Percentiles rank a stretch among this genome's conserved stretches.
These are phyloP conservation scores for Heliconius ismenius DNA, from an alignment of 2,888 invertebrate species.

Conservation along the genomic window DNA sequence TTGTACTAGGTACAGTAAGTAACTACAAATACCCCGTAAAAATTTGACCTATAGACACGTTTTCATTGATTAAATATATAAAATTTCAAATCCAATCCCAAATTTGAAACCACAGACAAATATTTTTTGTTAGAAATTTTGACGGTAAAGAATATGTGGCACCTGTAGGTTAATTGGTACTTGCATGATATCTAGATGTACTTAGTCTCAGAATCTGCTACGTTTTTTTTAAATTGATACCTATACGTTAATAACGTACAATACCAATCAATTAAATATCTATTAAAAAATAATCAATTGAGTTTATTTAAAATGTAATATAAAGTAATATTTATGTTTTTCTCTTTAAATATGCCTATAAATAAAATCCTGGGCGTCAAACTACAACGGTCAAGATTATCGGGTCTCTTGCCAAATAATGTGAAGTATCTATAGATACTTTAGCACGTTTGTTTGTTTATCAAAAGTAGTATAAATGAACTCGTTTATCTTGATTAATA, in stretches of 20 bases:
- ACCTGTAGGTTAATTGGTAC: background rate
- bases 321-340: background rate
- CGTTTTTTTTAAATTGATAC: no score
- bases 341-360: constrained; percentile 17
- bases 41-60: no score
- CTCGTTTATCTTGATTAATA: no score
- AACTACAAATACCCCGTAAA: no score
- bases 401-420: constrained; percentile 35
- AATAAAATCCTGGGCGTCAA: constrained; percentile 23
- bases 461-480: background rate
- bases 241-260: no score
- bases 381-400: constrained; percentile 32
- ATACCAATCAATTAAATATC: no score
- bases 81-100: no score
- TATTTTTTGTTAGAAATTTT: background rate
- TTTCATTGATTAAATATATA: no score
- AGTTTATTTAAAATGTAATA: background rate
- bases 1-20: no score
- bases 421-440: constrained; percentile 10
- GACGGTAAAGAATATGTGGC: background rate
- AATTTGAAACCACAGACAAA: background rate
- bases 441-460: constrained; percentile 32
- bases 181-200: background rate
- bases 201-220: no score
- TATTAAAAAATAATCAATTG: no score